phyloP scores from a whole-genome alignment of 2,797 vertebrate genomes.

The Myiotriccus ornatus region DNA sequence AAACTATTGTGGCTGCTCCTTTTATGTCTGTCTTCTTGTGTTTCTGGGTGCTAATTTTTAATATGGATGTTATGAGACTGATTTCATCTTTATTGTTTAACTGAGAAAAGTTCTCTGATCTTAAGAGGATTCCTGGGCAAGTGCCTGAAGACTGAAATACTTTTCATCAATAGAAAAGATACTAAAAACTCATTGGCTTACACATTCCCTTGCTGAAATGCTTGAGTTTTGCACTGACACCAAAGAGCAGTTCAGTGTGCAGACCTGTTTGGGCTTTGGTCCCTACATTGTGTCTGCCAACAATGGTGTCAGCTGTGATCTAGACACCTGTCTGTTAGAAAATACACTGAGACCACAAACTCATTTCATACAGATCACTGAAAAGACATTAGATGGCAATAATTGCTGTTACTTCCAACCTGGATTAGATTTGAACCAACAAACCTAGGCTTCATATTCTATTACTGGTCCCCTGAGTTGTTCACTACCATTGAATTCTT shows the following conservation, averaged over 20 bases:
- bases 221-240: background rate
- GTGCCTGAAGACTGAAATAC: background rate
- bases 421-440: conserved; percentile 59
- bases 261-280: background rate
- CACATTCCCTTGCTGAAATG: background rate
- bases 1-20: background rate
- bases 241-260: background rate
- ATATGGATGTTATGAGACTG: background rate
- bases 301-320: conserved; percentile 4
- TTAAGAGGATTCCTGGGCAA: background rate
- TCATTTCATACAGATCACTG: conserved; percentile 54
- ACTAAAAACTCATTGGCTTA: background rate
- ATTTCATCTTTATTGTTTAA: background rate
- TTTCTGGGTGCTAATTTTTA: background rate
- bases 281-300: background rate
- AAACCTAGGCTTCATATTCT: conserved; percentile 41
- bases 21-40: background rate
- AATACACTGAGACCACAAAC: conserved; percentile 29
- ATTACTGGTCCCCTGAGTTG: conserved; percentile 41
- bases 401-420: conserved; percentile 48
- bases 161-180: background rate
- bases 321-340: conserved; percentile 22
- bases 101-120: background rate
- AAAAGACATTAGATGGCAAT: conserved; percentile 48
- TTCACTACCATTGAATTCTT: background rate